Evolutionary conservation across 2,113 vertebrate species (phyloP), one percentile per base, ranked within the genome.

Genomic region (Gambusia affinis): DNA sequence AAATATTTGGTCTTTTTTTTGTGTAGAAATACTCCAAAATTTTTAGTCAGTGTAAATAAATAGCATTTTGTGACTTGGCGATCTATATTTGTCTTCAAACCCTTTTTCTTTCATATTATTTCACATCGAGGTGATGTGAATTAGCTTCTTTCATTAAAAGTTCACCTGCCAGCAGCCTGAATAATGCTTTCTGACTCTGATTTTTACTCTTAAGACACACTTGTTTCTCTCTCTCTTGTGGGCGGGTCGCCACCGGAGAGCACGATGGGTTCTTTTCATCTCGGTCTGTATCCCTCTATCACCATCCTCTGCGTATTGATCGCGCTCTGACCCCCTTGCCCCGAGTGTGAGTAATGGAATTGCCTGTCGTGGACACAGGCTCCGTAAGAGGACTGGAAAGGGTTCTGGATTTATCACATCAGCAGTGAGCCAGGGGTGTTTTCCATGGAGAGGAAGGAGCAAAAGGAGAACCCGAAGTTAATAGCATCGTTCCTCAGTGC

Each of bases 311-410:
- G 19, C 0, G 8, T 88, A 93, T 93, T 77, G 90, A 94, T 93
- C 79, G 54, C 70, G 68, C 12, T 22, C 69, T 47, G 76, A 89
- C 83, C 88, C 51, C 88, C 67, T 88, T 51, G 87, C 85, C 84
- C 51, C 0, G 44, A 3, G 84, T 76, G 80, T 88, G 84, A 87
- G 88, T 90, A 91, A 93, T 92, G 90, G 88, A 93, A 92, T 92
- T 91, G 85, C 86, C 74, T 82, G 79, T 87, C 64, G 42, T 73
- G 81, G 78, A 86, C 75, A 10, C 67, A 2, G 78, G 60, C 57
- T 76, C 47, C 3, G 87, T n/a, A 12, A 12, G 39, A 42, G 12
- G 11, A 42, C 39, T 42, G 39, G 39, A 42, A 42, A 42, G 12
- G 2, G 39, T 42, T 12, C 10, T 12, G 12, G 12, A 42, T 12